Base-by-base conservation (phyloP, 2,888 invertebrate genomes). In the Maniola hyperantus region DNA sequence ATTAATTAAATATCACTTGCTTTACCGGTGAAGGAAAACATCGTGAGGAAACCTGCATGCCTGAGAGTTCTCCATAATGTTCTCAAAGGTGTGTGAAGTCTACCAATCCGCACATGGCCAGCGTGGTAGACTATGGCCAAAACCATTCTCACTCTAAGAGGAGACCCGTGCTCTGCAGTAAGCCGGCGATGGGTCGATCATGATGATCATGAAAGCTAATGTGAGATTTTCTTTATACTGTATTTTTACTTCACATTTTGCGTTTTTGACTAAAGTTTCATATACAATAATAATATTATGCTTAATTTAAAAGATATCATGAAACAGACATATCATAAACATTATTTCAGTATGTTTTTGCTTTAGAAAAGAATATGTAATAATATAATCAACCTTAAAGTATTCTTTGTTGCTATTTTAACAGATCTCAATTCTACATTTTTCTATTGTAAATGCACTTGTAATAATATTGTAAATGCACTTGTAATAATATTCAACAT, bases 401-500 rank as follows among this genome's bases (percentile, higher is more conserved):
- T 39, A 55, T 55, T n/a, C 53, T 54, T 34, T 54, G 54, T 54
- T 54, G 15, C 36, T 54, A 34, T 34, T 54, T 36, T 36, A 36
- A 55, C 18, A 15, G 36, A 55, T 55, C 36, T 55, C 10, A 10
- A 36, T 11, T 10, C 39, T 18, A 13, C 33, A 48, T 8, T 33
- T 33, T 26, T 33, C 18, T 36, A 15, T 6, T 39, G n/a, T 54
- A 36, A 54, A 54, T n/a, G 34, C 36, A 20, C 51, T 11, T 5
- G 20, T 5, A 5, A 20, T 26, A 5, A 51, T 51, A 51, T 13
- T 51, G 51, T 54, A 36, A 54, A 54, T n/a, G 36, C 36, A 26
- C 51, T 13, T 5, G 20, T 5, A 6, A 26, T 33, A 6, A 51
- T 51, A 51, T 13, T 51, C 26, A 51, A 51, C 6, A 33, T 33